phyloP scores from a whole-genome alignment of 2,113 vertebrate genomes.

The Ammodytes dubius region DNA sequence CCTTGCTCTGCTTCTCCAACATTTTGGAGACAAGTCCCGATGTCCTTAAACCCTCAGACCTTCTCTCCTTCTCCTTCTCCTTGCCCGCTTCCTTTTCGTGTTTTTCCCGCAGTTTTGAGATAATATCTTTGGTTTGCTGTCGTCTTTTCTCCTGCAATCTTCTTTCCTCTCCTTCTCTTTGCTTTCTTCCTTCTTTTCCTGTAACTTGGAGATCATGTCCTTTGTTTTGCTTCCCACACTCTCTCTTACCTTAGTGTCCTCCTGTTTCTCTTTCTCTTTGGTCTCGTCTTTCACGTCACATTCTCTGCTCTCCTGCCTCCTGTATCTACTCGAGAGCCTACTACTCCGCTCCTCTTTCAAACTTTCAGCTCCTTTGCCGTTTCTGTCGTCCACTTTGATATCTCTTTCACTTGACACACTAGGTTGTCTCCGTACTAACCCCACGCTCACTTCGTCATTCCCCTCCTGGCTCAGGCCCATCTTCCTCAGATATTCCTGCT shows the following conservation, averaged over 20 bases:
- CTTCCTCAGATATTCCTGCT: conserved; percentile 84
- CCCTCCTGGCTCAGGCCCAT: conserved; percentile 84
- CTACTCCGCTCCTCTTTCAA: conserved; percentile 59
- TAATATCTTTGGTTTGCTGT: conserved; percentile 84
- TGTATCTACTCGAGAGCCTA: conserved; percentile 60
- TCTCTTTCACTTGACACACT: conserved; percentile 66
- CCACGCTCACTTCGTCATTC: conserved; percentile 64
- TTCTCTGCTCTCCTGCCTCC: conserved; percentile 63
- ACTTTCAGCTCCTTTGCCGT: conserved; percentile 55
- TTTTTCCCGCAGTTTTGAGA: conserved; percentile 83
- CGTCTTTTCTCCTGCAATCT: conserved; percentile 77
- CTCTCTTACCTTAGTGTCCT: conserved; percentile 75
- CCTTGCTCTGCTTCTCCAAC: conserved; percentile 80
- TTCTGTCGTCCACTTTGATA: conserved; percentile 58
- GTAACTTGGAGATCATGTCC: conserved; percentile 82
- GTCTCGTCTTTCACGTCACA: conserved; percentile 53
- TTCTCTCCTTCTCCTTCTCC: conserved; percentile 80
- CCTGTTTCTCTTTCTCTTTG: conserved; percentile 65
- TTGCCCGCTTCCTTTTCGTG: conserved; percentile 75
- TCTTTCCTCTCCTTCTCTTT: conserved; percentile 79
- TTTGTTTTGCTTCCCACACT: conserved; percentile 80
- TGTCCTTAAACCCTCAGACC: conserved; percentile 66
- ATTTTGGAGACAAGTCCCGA: conserved; percentile 78
- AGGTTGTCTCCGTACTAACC: conserved; percentile 46
- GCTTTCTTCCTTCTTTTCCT: conserved; percentile 78